Percentiles rank a stretch among this genome's conserved stretches.
Conservation (phyloP, 1,140 invertebrate species). For the Penaeus chinensis region DNA sequence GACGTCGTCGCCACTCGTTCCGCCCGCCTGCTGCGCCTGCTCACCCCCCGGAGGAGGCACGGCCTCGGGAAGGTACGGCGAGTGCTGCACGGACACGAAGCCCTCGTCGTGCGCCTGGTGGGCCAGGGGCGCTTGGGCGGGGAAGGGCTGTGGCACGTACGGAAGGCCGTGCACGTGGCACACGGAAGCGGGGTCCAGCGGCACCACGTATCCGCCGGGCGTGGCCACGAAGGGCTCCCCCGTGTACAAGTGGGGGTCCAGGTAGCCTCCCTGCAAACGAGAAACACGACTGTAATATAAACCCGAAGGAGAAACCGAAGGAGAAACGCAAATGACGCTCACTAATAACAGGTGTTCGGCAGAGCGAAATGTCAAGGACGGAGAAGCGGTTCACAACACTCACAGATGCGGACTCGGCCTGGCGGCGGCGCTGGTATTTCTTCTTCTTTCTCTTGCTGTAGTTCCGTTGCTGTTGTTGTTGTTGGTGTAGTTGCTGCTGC, state of each 20-base stretch:
- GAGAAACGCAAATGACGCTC: too few relatives aligned
- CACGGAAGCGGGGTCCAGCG: constrained; percentile 55
- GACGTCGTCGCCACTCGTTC: constrained; percentile 26
- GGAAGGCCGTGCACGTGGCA: constrained; percentile 57
- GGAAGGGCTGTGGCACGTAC: constrained; percentile 49
- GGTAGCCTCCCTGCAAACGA: constrained; percentile 45
- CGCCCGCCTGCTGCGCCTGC: constrained; percentile 23
- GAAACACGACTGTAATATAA: not conserved
- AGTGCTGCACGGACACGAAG: constrained; percentile 60
- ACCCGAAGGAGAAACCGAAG: too few relatives aligned
- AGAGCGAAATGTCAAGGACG: too few relatives aligned
- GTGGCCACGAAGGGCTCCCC: constrained; percentile 64
- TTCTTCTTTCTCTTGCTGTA: constrained; percentile 61
- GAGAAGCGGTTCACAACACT: not conserved
- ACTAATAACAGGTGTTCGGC: too few relatives aligned
- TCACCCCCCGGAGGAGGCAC: constrained; percentile 24
- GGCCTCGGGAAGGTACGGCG: constrained; percentile 56
- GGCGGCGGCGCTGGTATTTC: constrained; percentile 51
- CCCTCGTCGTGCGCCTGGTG: constrained; percentile 57
- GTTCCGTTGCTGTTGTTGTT: constrained; percentile 26
- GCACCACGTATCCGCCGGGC: constrained; percentile 61
- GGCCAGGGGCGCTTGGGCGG: constrained; percentile 30
- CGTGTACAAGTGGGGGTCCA: constrained; percentile 62
- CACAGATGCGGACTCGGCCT: constrained; percentile 33
- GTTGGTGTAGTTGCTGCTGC: constrained; percentile 15